Evolutionary conservation across 2,797 vertebrate genomes (phyloP).

Genomic region (Fratercula arctica): DNA sequence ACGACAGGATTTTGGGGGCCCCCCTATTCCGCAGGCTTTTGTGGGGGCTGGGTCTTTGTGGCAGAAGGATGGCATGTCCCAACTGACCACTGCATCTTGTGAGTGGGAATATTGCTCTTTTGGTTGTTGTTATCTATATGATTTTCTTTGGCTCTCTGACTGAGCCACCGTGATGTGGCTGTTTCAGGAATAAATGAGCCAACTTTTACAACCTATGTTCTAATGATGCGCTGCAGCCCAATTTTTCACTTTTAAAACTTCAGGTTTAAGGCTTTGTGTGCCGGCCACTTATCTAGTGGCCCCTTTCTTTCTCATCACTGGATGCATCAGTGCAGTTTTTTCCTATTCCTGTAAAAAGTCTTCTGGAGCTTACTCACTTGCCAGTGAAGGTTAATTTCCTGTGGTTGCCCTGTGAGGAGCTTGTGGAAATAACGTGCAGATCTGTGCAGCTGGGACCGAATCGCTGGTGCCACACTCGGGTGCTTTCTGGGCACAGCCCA

Average conservation of each 20-base stretch:
- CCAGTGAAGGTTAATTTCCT: background rate
- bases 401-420: background rate
- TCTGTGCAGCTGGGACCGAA: background rate
- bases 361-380: background rate
- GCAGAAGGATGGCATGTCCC: background rate
- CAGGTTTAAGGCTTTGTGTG: background rate
- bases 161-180: background rate
- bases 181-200: background rate
- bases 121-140: background rate
- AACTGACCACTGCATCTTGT: fast-evolving
- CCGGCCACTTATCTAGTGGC: background rate
- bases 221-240: background rate
- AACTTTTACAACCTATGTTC: background rate
- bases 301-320: background rate
- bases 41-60: background rate
- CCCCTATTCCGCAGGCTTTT: fast-evolving
- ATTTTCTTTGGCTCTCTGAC: background rate
- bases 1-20: background rate
- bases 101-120: background rate
- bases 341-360: background rate
- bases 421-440: background rate
- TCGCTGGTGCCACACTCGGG: fast-evolving
- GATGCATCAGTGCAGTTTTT: background rate
- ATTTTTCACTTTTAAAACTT: background rate
- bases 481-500: background rate